A percentile compares a stretch with the other conserved stretches of the same genome.
phyloP scores from a whole-genome alignment of 2,888 invertebrate species.

The Rhamphomyia laevipes region DNA sequence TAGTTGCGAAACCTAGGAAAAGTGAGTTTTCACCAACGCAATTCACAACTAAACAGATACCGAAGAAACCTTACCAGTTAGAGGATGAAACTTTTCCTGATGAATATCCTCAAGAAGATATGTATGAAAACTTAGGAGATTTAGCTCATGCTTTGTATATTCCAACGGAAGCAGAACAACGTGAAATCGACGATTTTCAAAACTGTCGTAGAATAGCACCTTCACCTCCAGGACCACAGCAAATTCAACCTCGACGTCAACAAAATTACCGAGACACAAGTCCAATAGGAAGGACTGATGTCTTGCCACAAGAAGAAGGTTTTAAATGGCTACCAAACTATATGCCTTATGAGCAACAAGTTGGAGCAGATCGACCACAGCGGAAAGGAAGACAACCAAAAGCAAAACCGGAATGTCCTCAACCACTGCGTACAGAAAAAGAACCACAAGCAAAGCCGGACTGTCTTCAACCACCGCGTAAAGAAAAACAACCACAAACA shows the following conservation, averaged over 20 bases:
- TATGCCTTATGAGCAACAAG: constrained; percentile 5
- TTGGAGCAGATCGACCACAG: neutral
- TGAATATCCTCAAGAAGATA: neutral
- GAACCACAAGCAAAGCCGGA: too few species aligned
- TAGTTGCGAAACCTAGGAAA: neutral
- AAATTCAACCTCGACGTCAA: too few species aligned
- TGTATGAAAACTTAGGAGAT: neutral
- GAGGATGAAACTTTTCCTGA: neutral
- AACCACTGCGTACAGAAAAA: neutral
- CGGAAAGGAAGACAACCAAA: too few species aligned
- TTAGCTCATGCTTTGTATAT: constrained; percentile 6
- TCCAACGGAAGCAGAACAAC: constrained; percentile 8
- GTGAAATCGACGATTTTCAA: neutral
- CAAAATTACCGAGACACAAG: neutral
- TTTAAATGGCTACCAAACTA: constrained; percentile 10
- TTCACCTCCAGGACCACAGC: neutral
- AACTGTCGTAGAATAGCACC: neutral
- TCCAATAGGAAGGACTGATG: constrained; percentile 2
- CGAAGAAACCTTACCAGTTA: neutral
- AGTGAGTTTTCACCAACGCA: constrained; percentile 4
- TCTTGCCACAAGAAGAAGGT: constrained; percentile 6
- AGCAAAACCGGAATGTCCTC: neutral
- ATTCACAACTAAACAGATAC: neutral
- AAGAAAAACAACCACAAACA: too few species aligned
- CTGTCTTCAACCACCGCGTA: too few species aligned